Conservation (phyloP, 2,888 invertebrate species). For the Drosophila pullipes region DNA sequence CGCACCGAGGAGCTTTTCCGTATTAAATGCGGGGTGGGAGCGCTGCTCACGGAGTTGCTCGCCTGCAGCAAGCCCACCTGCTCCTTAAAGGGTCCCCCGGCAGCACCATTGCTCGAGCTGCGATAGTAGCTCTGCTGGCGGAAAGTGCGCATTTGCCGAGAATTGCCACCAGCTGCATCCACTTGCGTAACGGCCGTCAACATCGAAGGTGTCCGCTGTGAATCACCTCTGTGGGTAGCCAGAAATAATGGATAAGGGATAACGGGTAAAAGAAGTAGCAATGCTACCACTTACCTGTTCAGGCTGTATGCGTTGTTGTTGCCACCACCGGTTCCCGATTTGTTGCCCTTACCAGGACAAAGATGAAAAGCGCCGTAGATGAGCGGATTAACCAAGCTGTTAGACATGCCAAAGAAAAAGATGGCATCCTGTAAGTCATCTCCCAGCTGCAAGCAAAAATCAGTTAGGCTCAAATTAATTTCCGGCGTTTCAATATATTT, state of each 20-base stretch:
- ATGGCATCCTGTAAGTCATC: conserved; percentile 90
- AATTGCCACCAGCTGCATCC: conserved; percentile 78
- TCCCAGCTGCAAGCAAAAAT: conserved; percentile 87
- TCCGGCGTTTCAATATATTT: conserved; percentile 16
- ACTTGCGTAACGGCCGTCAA: conserved; percentile 85
- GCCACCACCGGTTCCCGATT: conserved; percentile 71
- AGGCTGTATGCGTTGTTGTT: conserved; percentile 83
- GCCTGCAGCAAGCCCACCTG: conserved; percentile 79
- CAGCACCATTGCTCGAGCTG: conserved; percentile 73
- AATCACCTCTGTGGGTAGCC: conserved; percentile 80
- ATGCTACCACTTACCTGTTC: conserved; percentile 75
- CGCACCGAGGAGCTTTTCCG: conserved; percentile 71
- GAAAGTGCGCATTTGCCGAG: conserved; percentile 80
- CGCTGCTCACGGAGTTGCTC: conserved; percentile 40
- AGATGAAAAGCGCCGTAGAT: conserved; percentile 96
- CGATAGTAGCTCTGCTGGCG: conserved; percentile 84
- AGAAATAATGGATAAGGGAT: background rate
- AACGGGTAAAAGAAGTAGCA: background rate
- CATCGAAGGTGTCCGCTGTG: conserved; percentile 85
- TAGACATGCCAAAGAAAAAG: conserved; percentile 94
- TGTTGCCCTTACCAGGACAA: conserved; percentile 87
- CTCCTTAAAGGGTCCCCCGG: conserved; percentile 67
- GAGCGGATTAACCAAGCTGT: conserved; percentile 93
- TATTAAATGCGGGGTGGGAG: conserved; percentile 64
- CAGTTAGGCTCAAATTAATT: conserved; percentile 53